A percentile compares a stretch with the other conserved stretches of the same genome.
Evolutionary conservation across 2,113 vertebrate genomes (phyloP).

Genomic region (Psettodes erumei): DNA sequence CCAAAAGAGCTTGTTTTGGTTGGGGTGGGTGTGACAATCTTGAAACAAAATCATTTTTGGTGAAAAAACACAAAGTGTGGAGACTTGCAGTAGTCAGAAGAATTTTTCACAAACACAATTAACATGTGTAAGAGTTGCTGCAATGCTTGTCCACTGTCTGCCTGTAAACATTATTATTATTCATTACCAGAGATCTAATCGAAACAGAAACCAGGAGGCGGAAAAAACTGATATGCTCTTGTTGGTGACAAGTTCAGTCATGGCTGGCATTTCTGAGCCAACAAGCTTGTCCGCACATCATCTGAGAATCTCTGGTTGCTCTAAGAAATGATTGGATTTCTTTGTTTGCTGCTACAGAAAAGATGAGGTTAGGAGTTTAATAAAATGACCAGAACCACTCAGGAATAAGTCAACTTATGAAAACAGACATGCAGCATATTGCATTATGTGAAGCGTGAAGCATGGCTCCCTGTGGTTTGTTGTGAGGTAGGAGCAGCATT

Average conservation of each 20-base stretch:
- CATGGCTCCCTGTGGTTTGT: not conserved
- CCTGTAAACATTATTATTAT: not conserved
- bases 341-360: slow-evolving; percentile 7
- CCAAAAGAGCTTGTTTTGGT: too few relatives aligned
- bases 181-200: not conserved
- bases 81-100: too few relatives aligned
- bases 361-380: not conserved
- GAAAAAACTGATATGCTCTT: not conserved
- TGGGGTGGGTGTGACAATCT: too few relatives aligned
- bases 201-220: not conserved
- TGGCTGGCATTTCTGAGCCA: not conserved
- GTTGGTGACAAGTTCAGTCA: not conserved
- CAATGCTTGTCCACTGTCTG: too few relatives aligned
- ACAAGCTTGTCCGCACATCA: not conserved
- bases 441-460: slow-evolving; percentile 7
- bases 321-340: slow-evolving; percentile 1
- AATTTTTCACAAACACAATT: too few relatives aligned
- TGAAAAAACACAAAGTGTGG: too few relatives aligned
- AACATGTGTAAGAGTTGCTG: too few relatives aligned
- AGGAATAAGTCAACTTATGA: not conserved
- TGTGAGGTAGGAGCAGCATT: slow-evolving; percentile 1
- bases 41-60: too few relatives aligned
- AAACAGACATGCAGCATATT: slow-evolving; percentile 14
- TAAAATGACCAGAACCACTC: not conserved
- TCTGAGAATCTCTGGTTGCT: not conserved